phyloP scores from a whole-genome alignment of 2,797 vertebrate species.

The Gallinago nigripennis region DNA sequence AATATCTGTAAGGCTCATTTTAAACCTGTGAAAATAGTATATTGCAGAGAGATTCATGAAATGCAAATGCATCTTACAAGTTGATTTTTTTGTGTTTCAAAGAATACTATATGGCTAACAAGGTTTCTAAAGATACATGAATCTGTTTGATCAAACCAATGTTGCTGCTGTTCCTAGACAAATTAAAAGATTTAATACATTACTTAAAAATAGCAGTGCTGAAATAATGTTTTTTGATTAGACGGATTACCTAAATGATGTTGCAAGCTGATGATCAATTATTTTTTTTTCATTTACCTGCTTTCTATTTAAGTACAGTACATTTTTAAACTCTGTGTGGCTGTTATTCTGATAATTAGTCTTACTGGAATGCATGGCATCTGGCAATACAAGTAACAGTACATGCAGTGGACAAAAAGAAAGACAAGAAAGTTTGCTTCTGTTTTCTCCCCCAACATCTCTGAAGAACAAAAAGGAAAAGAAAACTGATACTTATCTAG shows the following conservation, averaged over 20 bases:
- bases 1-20: slow-evolving; percentile 92
- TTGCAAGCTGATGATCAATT: not conserved
- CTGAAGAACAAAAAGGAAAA: slow-evolving; percentile 9
- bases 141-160: not conserved
- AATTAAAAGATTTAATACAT: not conserved
- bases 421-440: not conserved
- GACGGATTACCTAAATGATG: not conserved
- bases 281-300: not conserved
- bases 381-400: not conserved
- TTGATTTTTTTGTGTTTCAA: not conserved
- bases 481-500: slow-evolving; percentile 9
- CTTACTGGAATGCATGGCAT: not conserved
- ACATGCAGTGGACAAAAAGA: not conserved
- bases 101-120: not conserved
- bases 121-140: not conserved
- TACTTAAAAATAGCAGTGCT: not conserved
- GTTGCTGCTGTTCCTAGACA: not conserved
- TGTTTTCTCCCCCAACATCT: not conserved
- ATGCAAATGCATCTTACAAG: not conserved
- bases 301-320: not conserved
- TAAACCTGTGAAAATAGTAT: slow-evolving; percentile 75
- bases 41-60: not conserved
- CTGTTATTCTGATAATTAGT: not conserved
- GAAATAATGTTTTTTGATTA: not conserved
- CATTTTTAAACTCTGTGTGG: not conserved